Conservation (phyloP, 2,113 vertebrate species). For the Apteryx owenii region DNA sequence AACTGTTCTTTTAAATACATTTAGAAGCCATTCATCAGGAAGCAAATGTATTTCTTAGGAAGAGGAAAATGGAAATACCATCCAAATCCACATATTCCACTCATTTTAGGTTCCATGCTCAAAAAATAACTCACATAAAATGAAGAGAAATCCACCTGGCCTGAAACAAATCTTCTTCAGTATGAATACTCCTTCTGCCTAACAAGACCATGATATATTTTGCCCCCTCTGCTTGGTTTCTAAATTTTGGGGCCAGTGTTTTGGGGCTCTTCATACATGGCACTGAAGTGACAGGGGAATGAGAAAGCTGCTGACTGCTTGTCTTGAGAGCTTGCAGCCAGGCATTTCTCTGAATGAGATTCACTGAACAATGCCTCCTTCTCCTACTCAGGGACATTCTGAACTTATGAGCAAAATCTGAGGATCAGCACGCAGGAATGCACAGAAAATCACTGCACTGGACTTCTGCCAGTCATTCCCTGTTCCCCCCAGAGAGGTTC, state of each 20-base stretch:
- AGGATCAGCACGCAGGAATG: neutral
- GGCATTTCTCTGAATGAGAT: neutral
- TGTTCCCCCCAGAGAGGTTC: fast-evolving
- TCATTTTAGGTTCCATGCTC: neutral
- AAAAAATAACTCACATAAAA: neutral
- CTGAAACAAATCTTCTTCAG: neutral
- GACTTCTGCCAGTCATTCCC: neutral
- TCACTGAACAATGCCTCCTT: neutral
- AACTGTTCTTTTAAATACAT: neutral
- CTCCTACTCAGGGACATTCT: neutral
- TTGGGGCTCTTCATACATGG: neutral
- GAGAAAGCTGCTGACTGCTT: neutral
- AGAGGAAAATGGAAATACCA: neutral
- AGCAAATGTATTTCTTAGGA: neutral
- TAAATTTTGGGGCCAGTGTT: neutral
- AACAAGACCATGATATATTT: neutral
- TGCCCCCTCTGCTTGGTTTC: neutral
- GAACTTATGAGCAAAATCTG: neutral
- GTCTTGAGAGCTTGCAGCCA: neutral
- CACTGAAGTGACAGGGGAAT: neutral
- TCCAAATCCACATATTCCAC: neutral
- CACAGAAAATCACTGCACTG: fast-evolving
- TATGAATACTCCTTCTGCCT: neutral
- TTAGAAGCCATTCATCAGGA: neutral
- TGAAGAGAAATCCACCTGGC: neutral